Percentiles rank a stretch among this genome's conserved stretches.
Evolutionary conservation across 1,140 invertebrate genomes (phyloP).

Genomic region (Pectinophora gossypiella): DNA sequence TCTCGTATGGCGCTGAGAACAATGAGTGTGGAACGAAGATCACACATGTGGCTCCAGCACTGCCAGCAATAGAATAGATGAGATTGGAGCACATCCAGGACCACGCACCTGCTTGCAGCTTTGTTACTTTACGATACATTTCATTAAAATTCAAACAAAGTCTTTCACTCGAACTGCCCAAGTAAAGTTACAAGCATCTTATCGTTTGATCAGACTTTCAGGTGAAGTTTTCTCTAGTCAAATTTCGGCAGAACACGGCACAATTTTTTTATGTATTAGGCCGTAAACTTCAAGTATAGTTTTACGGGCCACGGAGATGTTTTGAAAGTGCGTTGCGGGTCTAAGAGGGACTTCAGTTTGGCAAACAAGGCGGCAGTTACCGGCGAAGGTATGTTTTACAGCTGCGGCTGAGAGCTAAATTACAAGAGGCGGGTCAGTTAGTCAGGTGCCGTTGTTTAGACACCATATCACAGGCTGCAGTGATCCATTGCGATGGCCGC

Average conservation of each 20-base stretch:
- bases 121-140: background rate
- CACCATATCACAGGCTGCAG: conserved; percentile 59
- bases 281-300: conserved; percentile 30
- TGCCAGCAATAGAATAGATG: conserved; percentile 48
- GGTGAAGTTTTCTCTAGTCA: background rate
- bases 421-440: conserved; percentile 30
- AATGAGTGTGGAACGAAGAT: conserved; percentile 54
- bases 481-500: conserved; percentile 64
- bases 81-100: conserved; percentile 48
- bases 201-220: background rate
- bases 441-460: conserved; percentile 60
- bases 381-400: background rate
- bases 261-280: conserved; percentile 28
- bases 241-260: background rate
- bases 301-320: conserved; percentile 24
- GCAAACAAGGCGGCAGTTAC: conserved; percentile 25
- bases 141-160: background rate
- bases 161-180: background rate
- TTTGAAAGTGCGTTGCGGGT: conserved; percentile 21
- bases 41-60: conserved; percentile 55
- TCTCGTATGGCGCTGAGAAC: conserved; percentile 48
- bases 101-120: conserved; percentile 29
- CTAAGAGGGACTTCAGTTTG: conserved; percentile 18
- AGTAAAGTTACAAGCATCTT: background rate
- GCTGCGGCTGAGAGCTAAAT: conserved; percentile 8